Evolutionary conservation across 2,797 vertebrate genomes (phyloP), one percentile per base, ranked within the genome.

Genomic region (Clarias laeviceps): DNA sequence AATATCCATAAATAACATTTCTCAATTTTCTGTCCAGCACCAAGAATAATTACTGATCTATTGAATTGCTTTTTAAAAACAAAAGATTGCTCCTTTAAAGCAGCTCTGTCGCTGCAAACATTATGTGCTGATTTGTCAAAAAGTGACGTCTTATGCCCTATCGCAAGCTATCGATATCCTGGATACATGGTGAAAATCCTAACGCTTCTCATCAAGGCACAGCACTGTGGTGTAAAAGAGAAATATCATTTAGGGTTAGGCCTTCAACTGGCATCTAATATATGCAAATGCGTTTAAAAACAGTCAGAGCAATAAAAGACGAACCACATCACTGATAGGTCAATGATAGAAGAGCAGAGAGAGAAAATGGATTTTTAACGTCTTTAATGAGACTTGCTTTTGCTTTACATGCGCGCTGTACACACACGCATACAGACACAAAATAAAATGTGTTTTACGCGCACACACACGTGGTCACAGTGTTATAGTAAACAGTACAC

Each of bases 151-250:
- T 66, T 72, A 72, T 37, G 11, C 8, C 22, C 3, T 37, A 17
- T 22, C 32, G 78, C 50, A 84, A 80, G 61, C 61, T 70, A 86
- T 86, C 40, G 68, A 86, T 83, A 77, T 83, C 64, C 34, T 85
- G 80, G 83, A 86, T 83, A 14, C 56, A 59, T 59, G 57, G 61
- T 57, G 64, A 37, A 74, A 70, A 80, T 86, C 84, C 59, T 82
- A 77, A 74, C 79, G 69, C 64, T 76, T 69, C 82, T 86, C 72
- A 88, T 88, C 86, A 88, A 80, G 54, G 56, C 56, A 64, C n/a
- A 37, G 7, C 8, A 24, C 77, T 29, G 29, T 80, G 65, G 56
- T 61, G 37, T 76, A 61, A 73, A 66, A 72, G 37, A n/a, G 62
- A 88, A 85, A 88, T 82, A 84, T 73, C 72, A 85, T 27, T n/a